Base-by-base conservation (phyloP, 2,888 invertebrate genomes). In the Psylliodes chrysocephalus region DNA sequence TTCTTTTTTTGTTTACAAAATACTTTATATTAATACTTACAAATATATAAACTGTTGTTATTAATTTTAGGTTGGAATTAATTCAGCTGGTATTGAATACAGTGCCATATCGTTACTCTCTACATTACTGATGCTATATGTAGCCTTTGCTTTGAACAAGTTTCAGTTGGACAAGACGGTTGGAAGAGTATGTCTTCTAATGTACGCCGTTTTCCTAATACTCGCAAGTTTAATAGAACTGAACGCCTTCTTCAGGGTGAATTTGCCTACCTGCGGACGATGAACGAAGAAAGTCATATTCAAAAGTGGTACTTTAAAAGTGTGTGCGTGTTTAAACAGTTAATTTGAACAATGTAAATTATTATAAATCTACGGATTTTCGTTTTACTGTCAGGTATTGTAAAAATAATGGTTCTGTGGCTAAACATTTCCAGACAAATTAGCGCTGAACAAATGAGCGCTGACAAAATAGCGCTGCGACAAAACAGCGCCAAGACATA, bases 231-330 rank as follows among this genome's bases (percentile, higher is more conserved):
- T 96, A 74, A 95, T 95, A 78, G 96, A 96, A 85, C 88, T 95
- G 77, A 96, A 96, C 83, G 93, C 94, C 70, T 95, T 96, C 89
- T 95, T 94, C 86, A 90, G 90, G 75, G 93, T 95, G 75, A 95
- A 95, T 84, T 86, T 92, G 74, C 94, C 94, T 73, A 92, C 94
- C 66, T 95, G 95, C 84, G 67, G 67, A 19, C 63, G 67, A 54
- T 67, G 66, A 66, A 65, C 6, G 14, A 35, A 14, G 35, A 35
- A 12, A 35, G 14, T 30, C 15, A 14, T 14, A 17, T 46, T 46
- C 14, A 17, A 18, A n/a, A 40, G 53, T 54, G 54, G 46, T 46
- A 46, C 46, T 46, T 46, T 46, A 46, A 46, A 22, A 12, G 46
- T 46, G 46, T 46, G 46, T 46, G 46, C 46, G 22, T 46, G 46